Conservation (phyloP, 2,888 invertebrate genomes). For the Galerucella nymphaeae region DNA sequence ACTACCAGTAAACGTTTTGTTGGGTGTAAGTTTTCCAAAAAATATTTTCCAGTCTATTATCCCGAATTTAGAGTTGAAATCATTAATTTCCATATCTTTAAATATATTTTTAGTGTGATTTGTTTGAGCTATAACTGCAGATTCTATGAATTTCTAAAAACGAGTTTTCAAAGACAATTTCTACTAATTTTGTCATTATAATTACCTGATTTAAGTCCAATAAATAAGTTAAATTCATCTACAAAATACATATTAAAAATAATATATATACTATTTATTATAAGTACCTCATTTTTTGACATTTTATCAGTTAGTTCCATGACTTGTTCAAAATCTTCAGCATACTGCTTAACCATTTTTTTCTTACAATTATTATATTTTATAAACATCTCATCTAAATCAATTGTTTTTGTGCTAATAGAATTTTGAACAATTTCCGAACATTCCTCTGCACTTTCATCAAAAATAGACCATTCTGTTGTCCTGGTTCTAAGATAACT, state of each 20-base stretch:
- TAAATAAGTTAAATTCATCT: conserved; percentile 24
- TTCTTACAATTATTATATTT: conserved; percentile 14
- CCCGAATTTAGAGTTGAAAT: conserved; percentile 20
- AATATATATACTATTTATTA: not conserved
- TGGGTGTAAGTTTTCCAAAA: conserved; percentile 21
- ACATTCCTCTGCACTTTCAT: conserved; percentile 20
- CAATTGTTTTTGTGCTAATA: conserved; percentile 15
- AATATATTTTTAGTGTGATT: conserved; percentile 5
- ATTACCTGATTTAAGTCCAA: conserved; percentile 20
- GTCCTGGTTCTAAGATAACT: conserved; percentile 15
- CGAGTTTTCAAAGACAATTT: not conserved
- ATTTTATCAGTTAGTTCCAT: conserved; percentile 21
- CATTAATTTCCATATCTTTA: conserved; percentile 17
- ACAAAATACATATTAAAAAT: not conserved
- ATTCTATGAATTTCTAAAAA: conserved; percentile 15
- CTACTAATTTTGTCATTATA: not conserved
- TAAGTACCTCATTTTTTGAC: conserved; percentile 14
- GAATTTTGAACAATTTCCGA: conserved; percentile 9
- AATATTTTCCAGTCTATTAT: conserved; percentile 29
- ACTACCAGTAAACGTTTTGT: conserved; percentile 22
- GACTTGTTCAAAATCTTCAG: conserved; percentile 21
- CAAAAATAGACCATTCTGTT: conserved; percentile 22
- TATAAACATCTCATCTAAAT: conserved; percentile 13
- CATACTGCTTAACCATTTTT: conserved; percentile 16
- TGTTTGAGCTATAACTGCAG: conserved; percentile 1